phyloP scores from a whole-genome alignment of 2,113 vertebrate species.

The human region DNA sequence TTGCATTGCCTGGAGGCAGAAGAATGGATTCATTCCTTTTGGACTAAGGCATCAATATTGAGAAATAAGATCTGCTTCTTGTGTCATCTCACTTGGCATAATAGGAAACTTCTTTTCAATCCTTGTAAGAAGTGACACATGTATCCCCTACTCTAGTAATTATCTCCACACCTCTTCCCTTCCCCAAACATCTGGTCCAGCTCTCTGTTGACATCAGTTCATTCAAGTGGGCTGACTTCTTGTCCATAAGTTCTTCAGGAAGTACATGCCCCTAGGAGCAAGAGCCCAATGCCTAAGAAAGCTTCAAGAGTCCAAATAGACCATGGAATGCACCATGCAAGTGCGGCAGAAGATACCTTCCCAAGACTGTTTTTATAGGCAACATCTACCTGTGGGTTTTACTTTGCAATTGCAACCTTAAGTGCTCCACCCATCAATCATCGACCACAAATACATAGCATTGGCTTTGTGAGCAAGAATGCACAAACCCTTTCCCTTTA shows the following conservation, averaged over 20 bases:
- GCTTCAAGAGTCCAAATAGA: not conserved
- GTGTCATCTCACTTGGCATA: constrained; percentile 32
- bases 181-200: constrained; percentile 19
- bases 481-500: not conserved
- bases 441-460: not conserved
- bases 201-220: not conserved
- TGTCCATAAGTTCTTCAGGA: not conserved
- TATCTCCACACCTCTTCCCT: not conserved
- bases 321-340: rapidly evolving
- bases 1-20: not conserved
- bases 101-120: constrained; percentile 26
- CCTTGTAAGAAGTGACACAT: not conserved
- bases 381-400: not conserved
- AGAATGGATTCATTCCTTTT: constrained; percentile 39
- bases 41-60: constrained; percentile 17
- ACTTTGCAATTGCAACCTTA: not conserved
- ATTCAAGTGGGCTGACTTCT: not conserved
- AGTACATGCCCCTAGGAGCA: not conserved
- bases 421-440: not conserved
- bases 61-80: constrained; percentile 46
- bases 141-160: not conserved
- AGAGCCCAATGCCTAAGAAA: not conserved
- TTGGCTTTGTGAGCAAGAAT: not conserved
- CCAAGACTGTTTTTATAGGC: not conserved
- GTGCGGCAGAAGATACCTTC: not conserved